phyloP scores from a whole-genome alignment of 2,888 invertebrate genomes.

The Loripinus fragilis region DNA sequence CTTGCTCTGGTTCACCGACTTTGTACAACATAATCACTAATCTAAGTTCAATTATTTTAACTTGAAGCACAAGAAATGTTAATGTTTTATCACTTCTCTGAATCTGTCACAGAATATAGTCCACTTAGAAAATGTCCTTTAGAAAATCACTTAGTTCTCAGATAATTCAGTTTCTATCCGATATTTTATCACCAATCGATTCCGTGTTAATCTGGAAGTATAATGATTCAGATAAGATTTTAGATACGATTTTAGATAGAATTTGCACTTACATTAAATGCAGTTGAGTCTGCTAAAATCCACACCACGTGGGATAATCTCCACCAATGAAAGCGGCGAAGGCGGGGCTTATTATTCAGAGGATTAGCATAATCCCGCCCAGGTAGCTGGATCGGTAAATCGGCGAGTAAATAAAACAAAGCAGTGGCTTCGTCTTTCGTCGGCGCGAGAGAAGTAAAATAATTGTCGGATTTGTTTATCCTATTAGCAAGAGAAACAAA shows the following conservation, averaged over 20 bases:
- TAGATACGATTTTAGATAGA: slow-evolving; percentile 13
- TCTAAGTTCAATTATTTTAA: too few relatives aligned
- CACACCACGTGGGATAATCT: neutral
- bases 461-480: neutral
- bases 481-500: neutral
- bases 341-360: neutral
- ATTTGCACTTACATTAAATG: neutral
- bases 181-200: slow-evolving; percentile 21
- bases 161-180: neutral
- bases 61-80: too few relatives aligned
- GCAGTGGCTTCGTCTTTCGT: slow-evolving; percentile 8
- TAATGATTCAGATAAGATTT: slow-evolving; percentile 17
- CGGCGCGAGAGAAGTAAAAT: neutral
- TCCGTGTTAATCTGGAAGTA: slow-evolving; percentile 6
- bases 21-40: slow-evolving; percentile 63
- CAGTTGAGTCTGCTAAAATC: neutral
- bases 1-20: slow-evolving; percentile 39
- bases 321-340: neutral
- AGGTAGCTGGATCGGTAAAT: neutral
- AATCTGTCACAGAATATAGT: too few relatives aligned
- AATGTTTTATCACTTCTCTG: too few relatives aligned
- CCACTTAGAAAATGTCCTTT: neutral
- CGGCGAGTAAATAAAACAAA: slow-evolving; percentile 5
- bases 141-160: neutral
- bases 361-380: neutral